Conservation (phyloP, 2,113 vertebrate genomes). For the Pimephales promelas region DNA sequence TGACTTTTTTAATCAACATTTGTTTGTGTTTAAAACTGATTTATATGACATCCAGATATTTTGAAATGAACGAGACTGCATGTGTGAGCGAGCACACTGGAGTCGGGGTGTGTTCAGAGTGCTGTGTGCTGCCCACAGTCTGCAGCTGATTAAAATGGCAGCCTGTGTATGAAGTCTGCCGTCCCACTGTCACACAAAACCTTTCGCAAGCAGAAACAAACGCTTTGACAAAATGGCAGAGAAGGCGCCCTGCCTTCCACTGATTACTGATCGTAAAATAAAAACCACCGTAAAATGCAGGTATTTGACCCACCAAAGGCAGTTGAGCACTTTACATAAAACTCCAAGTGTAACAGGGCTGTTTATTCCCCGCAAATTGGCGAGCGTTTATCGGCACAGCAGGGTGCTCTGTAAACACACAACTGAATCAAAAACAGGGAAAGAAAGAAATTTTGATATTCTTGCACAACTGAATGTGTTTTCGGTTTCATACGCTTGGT, state of each 20-base stretch:
- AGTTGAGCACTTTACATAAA: conserved; percentile 76
- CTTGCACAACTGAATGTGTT: conserved; percentile 24
- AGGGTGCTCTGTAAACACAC: conserved; percentile 56
- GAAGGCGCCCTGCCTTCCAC: conserved; percentile 82
- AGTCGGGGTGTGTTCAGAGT: conserved; percentile 14
- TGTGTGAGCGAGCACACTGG: background rate
- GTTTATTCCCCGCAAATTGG: conserved; percentile 86
- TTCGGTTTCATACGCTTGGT: background rate
- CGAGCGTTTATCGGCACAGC: conserved; percentile 71
- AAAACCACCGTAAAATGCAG: conserved; percentile 82
- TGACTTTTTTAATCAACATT: background rate
- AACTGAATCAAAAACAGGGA: conserved; percentile 38
- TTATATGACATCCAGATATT: background rate
- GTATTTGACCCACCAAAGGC: conserved; percentile 68
- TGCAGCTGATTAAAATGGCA: conserved; percentile 80
- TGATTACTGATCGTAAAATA: conserved; percentile 90
- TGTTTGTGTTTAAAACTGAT: background rate
- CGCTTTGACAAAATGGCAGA: conserved; percentile 75
- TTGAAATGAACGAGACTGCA: background rate
- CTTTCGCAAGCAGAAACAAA: conserved; percentile 79
- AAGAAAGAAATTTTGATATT: conserved; percentile 52
- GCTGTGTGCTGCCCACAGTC: conserved; percentile 69
- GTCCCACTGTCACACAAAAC: conserved; percentile 72
- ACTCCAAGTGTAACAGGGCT: conserved; percentile 76
- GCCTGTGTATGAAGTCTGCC: conserved; percentile 66